These are phyloP conservation scores for Malthinus flaveolus DNA, from an alignment of 2,888 invertebrate genomes.

Conservation along the genomic window DNA sequence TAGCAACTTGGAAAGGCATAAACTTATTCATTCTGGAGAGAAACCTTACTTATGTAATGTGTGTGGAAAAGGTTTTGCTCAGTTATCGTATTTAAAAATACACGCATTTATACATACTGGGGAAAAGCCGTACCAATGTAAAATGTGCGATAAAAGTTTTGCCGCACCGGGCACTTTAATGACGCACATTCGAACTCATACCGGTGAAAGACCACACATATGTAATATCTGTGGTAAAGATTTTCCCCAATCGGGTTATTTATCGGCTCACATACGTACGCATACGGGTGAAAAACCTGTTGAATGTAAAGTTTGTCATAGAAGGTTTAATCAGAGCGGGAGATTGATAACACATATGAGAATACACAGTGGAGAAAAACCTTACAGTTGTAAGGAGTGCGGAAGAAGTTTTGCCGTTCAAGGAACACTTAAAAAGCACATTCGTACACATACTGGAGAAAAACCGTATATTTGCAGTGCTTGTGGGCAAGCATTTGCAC, in stretches of 20 bases:
- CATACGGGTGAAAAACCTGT: conserved; percentile 46
- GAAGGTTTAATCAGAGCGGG: conserved; percentile 43
- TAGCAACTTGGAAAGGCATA: conserved; percentile 44
- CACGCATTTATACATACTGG: conserved; percentile 45
- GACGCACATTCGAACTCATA: conserved; percentile 42
- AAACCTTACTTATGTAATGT: conserved; percentile 40
- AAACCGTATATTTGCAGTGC: conserved; percentile 43
- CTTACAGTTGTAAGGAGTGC: conserved; percentile 44
- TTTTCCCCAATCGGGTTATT: conserved; percentile 44
- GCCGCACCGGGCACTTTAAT: conserved; percentile 44
- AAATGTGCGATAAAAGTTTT: conserved; percentile 43
- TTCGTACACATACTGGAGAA: conserved; percentile 47
- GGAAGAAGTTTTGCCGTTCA: conserved; percentile 44
- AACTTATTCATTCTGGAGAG: conserved; percentile 45
- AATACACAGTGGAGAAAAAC: conserved; percentile 45
- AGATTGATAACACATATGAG: conserved; percentile 44
- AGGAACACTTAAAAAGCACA: conserved; percentile 46
- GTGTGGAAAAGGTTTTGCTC: conserved; percentile 41
- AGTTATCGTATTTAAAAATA: conserved; percentile 40
- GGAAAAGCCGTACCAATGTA: conserved; percentile 46
- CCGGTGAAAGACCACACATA: conserved; percentile 40
- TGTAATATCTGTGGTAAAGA: conserved; percentile 43
- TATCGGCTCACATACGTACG: conserved; percentile 45
- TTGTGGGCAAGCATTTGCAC: conserved; percentile 46
- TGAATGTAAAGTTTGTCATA: conserved; percentile 42